Conservation (phyloP, 2,113 vertebrate genomes). For the Lucifuga dentata region DNA sequence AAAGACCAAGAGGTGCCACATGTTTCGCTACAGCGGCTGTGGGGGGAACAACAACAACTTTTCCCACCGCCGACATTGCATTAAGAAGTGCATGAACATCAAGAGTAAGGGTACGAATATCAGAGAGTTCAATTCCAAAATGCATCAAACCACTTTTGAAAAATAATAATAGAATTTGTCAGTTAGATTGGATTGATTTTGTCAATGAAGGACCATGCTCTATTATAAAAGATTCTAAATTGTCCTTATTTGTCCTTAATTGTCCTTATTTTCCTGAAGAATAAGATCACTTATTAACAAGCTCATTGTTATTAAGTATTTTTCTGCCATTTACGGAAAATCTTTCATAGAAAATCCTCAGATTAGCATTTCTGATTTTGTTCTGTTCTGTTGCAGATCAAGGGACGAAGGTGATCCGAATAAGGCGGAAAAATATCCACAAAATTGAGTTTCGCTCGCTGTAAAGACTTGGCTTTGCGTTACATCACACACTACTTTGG, state of each 20-base stretch:
- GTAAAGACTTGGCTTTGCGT: slow-evolving; percentile 30
- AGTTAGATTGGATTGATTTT: too few relatives aligned
- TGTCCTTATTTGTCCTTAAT: too few relatives aligned
- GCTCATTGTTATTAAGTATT: too few relatives aligned
- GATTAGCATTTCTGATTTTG: not conserved
- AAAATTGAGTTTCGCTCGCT: slow-evolving; percentile 45
- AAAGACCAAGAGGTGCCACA: slow-evolving; percentile 76
- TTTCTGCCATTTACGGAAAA: too few relatives aligned
- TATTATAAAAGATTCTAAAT: too few relatives aligned
- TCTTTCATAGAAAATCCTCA: not conserved
- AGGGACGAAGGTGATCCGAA: slow-evolving; percentile 56
- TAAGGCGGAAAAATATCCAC: slow-evolving; percentile 74
- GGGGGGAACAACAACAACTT: slow-evolving; percentile 95
- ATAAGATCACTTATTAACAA: too few relatives aligned
- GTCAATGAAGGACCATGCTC: too few relatives aligned
- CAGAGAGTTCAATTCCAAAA: too few relatives aligned
- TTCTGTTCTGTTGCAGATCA: slow-evolving; percentile 50
- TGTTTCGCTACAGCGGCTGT: slow-evolving; percentile 89
- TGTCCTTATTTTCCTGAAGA: too few relatives aligned
- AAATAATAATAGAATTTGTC: too few relatives aligned
- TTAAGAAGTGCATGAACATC: slow-evolving; percentile 83
- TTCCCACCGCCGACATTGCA: slow-evolving; percentile 77
- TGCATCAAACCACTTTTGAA: too few relatives aligned
- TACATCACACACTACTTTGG: not conserved
- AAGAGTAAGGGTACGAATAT: slow-evolving; percentile 17